Evolutionary conservation across 2,888 invertebrate genomes (phyloP).

Genomic region (Hedya salicella): DNA sequence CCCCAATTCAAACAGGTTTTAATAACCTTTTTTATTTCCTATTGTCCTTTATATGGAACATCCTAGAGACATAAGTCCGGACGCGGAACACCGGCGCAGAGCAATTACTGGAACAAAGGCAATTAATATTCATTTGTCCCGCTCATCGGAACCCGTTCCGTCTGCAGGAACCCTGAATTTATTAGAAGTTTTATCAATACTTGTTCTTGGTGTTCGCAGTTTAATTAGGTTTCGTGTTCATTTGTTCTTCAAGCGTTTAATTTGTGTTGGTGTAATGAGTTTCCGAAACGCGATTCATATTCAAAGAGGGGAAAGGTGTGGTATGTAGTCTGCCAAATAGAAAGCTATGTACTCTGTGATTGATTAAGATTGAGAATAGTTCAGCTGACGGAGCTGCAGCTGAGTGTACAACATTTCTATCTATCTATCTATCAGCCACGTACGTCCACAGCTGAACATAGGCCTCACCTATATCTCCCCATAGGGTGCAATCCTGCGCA

Average conservation of each 20-base stretch:
- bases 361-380: too few relatives aligned
- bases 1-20: too few relatives aligned
- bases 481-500: too few relatives aligned
- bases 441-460: too few relatives aligned
- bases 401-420: too few relatives aligned
- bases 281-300: background rate
- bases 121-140: slow-evolving; percentile 56
- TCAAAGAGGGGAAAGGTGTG: background rate
- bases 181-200: slow-evolving; percentile 25
- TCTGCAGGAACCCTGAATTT: slow-evolving; percentile 12
- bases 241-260: slow-evolving; percentile 9
- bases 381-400: too few relatives aligned
- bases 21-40: too few relatives aligned
- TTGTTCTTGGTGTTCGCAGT: background rate
- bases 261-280: slow-evolving; percentile 12
- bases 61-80: background rate
- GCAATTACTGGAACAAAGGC: slow-evolving; percentile 48
- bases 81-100: slow-evolving; percentile 11
- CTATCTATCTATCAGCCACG: too few relatives aligned
- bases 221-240: slow-evolving; percentile 11
- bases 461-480: too few relatives aligned
- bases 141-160: slow-evolving; percentile 19
- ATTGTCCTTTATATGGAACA: background rate
- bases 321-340: background rate
- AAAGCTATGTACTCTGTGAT: too few relatives aligned